Evolutionary conservation across 2,888 invertebrate genomes (phyloP), one percentile per base, ranked within the genome.

Genomic region (Matsumyia berberina): DNA sequence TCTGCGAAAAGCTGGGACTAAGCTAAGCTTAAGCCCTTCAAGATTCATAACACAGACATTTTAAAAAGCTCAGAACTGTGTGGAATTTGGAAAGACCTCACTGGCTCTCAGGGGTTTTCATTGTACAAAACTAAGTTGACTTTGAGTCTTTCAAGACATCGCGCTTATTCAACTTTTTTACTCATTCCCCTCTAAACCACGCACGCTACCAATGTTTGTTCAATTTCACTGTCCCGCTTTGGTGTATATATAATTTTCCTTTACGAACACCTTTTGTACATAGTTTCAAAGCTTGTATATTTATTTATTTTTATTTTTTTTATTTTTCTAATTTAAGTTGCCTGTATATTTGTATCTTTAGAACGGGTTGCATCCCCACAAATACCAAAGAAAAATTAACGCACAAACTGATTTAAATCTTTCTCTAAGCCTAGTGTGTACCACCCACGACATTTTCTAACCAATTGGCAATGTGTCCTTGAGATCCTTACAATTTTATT

Each of bases 361-460:
- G 31, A 66, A 37, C 70, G 82, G 82, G 66, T 53, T 46, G 4
- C 8, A 67, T 31, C 46, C 82, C 72, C 67, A 57, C 55, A 62
- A 57, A 80, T 81, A 86, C 86, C 81, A 86, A 86, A 86, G 81
- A 81, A 64, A 72, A 77, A 60, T 70, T 67, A 74, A 66, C 29
- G 73, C 86, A 86, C 86, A 73, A 67, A 78, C 62, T 58, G 66
- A 73, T 15, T n/a, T 7, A 35, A 51, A 46, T 53, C 15, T 29
- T 64, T 73, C 29, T 24, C 29, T n/a, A 51, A 58, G 51, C 37
- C 19, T 64, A 64, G 24, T n/a, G 51, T 29, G 15, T 66, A 39
- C 11, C 31, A 49, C 11, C 39, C 24, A 4, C 1, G 19, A n/a
- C 12, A 46, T 37, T 31, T 53, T 46, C 62, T 55, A 64, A 73